Evolutionary conservation across 2,888 invertebrate species (phyloP).

Genomic region (Noctua comes): DNA sequence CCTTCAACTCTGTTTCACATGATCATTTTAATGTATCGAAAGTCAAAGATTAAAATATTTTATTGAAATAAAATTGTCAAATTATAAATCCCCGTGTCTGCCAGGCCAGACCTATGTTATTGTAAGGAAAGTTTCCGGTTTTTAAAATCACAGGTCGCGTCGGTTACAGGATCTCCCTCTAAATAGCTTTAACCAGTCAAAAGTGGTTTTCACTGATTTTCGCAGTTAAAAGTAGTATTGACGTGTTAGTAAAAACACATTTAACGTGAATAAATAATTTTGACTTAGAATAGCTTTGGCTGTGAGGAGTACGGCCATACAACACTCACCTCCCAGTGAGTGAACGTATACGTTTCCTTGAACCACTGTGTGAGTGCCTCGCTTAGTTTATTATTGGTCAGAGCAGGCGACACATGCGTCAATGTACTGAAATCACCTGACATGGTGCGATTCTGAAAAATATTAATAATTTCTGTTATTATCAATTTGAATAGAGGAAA

Average conservation of each 20-base stretch:
- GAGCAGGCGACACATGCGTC: constrained; percentile 75
- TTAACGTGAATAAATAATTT: background rate
- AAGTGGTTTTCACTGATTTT: background rate
- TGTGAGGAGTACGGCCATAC: background rate
- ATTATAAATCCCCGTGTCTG: background rate
- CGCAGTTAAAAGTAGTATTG: background rate
- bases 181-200: background rate
- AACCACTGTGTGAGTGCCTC: constrained; percentile 83
- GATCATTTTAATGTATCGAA: background rate
- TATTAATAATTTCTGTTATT: background rate
- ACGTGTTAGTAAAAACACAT: background rate
- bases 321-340: constrained; percentile 83
- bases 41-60: background rate
- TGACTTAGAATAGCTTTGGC: background rate
- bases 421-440: constrained; percentile 77
- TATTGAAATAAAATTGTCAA: background rate
- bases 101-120: background rate
- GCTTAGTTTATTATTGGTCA: constrained; percentile 79
- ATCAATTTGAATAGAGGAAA: background rate
- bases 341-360: constrained; percentile 75
- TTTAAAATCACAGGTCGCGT: background rate
- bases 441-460: constrained; percentile 39
- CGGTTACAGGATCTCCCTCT: background rate
- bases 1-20: too few relatives aligned
- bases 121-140: background rate